Base-by-base conservation (phyloP, 2,113 vertebrate genomes). In the Daboia siamensis region DNA sequence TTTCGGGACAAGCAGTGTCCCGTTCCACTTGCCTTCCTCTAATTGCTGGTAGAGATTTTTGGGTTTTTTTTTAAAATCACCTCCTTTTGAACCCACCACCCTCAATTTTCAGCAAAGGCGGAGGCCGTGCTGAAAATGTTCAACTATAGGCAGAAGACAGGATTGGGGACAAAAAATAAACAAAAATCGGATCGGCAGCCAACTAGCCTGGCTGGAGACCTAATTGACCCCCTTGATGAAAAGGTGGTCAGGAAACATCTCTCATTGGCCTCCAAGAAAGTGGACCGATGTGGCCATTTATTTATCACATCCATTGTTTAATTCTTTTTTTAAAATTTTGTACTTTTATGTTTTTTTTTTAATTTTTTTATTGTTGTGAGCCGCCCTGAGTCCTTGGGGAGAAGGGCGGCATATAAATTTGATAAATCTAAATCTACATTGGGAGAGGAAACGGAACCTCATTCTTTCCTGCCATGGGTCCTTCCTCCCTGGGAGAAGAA, bases 41-140 rank as follows among this genome's bases (percentile, higher is more conserved):
- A 97, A 95, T 96, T 97, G 97, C 97, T 97, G 97, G 97, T 97
- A 97, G 3, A 3, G 17, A 51, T 48, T 8, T 48, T n/a, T n/a
- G n/a, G n/a, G n/a, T n/a, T 8, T 48, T 8, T 48, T 48, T 6
- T 5, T 9, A 97, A 59, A 94, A 95, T 96, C 17, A 93, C 94
- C 94, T 95, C 55, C 0, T 95, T 96, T 94, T 23, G 97, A 97
- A 96, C 96, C 95, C 91, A 54, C 95, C 94, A 90, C 94, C 94
- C 93, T 95, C 9, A 1, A 44, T 29, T 51, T 44, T 44, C 20
- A 80, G 17, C 46, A 15, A 33, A 7, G 24, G 51, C 33, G 4
- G 21, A 33, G 48, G 46, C 20, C 33, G 5, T 23, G 26, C 54
- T 86, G 80, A 17, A 94, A 95, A 92, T 94, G 95, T 96, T 97